Base-by-base conservation (phyloP, 1,140 invertebrate genomes). In the Drosophila ironensis region DNA sequence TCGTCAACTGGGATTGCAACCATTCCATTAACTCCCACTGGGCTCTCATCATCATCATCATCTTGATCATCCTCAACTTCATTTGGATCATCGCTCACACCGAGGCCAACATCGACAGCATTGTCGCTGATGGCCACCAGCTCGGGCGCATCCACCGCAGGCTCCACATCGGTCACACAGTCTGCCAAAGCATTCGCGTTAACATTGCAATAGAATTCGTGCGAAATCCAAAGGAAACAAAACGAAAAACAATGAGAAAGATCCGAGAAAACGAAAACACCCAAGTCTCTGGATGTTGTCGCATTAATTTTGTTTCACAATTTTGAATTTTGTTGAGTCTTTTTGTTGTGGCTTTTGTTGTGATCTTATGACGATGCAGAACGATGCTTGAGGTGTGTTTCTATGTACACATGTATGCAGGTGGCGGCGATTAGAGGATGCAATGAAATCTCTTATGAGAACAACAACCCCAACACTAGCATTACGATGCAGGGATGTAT, bases 151-250 rank as follows among this genome's bases (percentile, higher is more conserved):
- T 80, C 74, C 38, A 60, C 27, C 61, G 76, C 60, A 40, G 86
- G 81, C 30, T 88, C 80, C 87, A 88, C 87, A 78, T 78, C 33
- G 8, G 33, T 14, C 14, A 37, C 72, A 33, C 30, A 52, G n/a
- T 70, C 82, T 59, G 75, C 52, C 44, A 59, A 45, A 28, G 24
- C 46, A 51, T 12, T 37, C 37, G 51, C 56, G 41, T 64, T 63
- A 56, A 63, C 59, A 63, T 47, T 63, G 22, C 57, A 60, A 51
- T 38, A 28, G 47, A 53, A 46, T 66, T 46, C 48, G 19, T 45
- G 35, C 27, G 41, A 76, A 42, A 51, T 63, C 51, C 54, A 64
- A 64, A 57, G 56, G 50, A 69, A 52, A 82, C 47, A 69, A 44
- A 54, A 61, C 12, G 12, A 37, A 48, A 51, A 70, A 59, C 52